Base-by-base conservation (phyloP, 2,797 vertebrate genomes). In the Sphaeramia orbicularis region DNA sequence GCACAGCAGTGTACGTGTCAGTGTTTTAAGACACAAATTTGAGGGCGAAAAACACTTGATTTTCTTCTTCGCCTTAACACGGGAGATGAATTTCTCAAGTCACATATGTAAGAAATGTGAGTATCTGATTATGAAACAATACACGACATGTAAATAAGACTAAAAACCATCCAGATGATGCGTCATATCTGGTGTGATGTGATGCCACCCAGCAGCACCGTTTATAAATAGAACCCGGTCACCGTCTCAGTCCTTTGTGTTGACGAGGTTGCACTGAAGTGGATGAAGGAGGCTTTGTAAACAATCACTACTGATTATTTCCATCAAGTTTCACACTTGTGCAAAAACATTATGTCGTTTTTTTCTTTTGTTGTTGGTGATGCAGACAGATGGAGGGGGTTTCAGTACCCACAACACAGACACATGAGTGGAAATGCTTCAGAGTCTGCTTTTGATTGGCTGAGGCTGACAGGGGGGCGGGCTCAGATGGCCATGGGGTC, bases 401-500 rank as follows among this genome's bases (percentile, higher is more conserved):
- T 13, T 45, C 37, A 12, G 4, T 10, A 12, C 41, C 13, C n/a
- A n/a, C n/a, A n/a, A n/a, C n/a, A n/a, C n/a, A n/a, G n/a, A n/a
- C n/a, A n/a, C n/a, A n/a, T n/a, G n/a, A n/a, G n/a, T n/a, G n/a
- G n/a, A n/a, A n/a, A n/a, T n/a, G n/a, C n/a, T n/a, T n/a, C n/a
- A n/a, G n/a, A n/a, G n/a, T n/a, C n/a, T n/a, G n/a, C n/a, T n/a
- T n/a, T n/a, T n/a, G n/a, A n/a, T n/a, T n/a, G n/a, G n/a, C n/a
- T n/a, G n/a, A n/a, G n/a, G n/a, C n/a, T n/a, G n/a, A n/a, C n/a
- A n/a, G n/a, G 18, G 21, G 30, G 0, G 14, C 19, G 27, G 44
- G 41, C 10, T 96, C 92, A 99, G 79, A 99, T 95, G 42, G 96
- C 93, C 91, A 97, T 86, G 27, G 96, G 86, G 74, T 92, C 86